Conservation (phyloP, 2,888 invertebrate species). For the Hirtodrosophila confusa region DNA sequence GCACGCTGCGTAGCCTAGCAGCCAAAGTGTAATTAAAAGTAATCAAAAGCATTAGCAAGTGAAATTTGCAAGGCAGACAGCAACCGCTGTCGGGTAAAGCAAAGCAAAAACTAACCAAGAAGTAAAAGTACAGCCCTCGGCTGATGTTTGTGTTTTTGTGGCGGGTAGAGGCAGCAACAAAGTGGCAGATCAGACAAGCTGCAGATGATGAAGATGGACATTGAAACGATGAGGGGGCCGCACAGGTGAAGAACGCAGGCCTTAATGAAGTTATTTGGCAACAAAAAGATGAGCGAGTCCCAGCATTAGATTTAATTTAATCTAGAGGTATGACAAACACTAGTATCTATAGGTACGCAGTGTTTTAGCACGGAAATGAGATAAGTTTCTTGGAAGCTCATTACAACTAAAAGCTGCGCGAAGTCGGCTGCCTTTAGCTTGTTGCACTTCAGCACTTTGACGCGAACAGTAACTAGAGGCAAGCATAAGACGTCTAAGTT, state of each 20-base stretch:
- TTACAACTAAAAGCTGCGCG: constrained; percentile 26
- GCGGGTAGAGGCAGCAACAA: constrained; percentile 16
- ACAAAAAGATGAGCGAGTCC: constrained; percentile 42
- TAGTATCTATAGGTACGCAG: constrained; percentile 39
- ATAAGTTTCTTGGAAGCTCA: constrained; percentile 50
- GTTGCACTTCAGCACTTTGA: constrained; percentile 15
- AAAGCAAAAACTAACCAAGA: constrained; percentile 26
- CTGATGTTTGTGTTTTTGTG: constrained; percentile 1
- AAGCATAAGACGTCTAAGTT: no score
- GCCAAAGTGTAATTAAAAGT: constrained; percentile 76
- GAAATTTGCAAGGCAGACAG: constrained; percentile 56
- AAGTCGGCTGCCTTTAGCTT: constrained; percentile 11
- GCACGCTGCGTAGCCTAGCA: constrained; percentile 60
- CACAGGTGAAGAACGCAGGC: constrained; percentile 19
- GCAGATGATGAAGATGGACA: constrained; percentile 17
- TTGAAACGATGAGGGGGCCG: not conserved
- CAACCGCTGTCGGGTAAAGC: constrained; percentile 27
- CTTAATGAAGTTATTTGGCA: constrained; percentile 68
- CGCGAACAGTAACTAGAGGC: constrained; percentile 11
- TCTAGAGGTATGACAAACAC: constrained; percentile 57
- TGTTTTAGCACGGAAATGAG: constrained; percentile 37
- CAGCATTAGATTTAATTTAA: constrained; percentile 65
- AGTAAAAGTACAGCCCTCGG: constrained; percentile 20
- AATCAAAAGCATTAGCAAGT: constrained; percentile 75
- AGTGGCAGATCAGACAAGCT: constrained; percentile 37